Conservation (phyloP, 2,797 vertebrate genomes). For the Ataeniobius toweri region DNA sequence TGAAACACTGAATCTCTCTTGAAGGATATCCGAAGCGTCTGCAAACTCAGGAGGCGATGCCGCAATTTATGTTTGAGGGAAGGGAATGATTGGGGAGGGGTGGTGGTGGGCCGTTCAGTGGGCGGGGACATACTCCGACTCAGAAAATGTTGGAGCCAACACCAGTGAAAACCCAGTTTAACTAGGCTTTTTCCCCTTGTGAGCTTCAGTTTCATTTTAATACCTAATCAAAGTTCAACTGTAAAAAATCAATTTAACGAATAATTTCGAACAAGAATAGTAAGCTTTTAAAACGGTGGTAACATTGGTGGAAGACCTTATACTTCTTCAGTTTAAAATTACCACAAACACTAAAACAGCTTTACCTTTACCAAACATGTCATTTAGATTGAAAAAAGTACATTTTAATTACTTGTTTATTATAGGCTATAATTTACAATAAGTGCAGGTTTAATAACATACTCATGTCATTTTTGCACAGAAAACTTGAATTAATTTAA, state of each 20-base stretch:
- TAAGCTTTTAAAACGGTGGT: neutral
- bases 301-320: neutral
- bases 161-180: constrained; percentile 47
- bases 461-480: neutral
- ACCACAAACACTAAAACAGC: neutral
- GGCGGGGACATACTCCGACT: constrained; percentile 76
- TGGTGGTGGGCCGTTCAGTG: constrained; percentile 33
- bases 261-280: neutral
- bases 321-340: neutral
- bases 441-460: too few species aligned
- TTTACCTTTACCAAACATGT: neutral
- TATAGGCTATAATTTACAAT: neutral
- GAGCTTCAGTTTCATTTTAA: constrained; percentile 24
- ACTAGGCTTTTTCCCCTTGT: constrained; percentile 21
- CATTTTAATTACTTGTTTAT: too few species aligned
- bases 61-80: constrained; percentile 72
- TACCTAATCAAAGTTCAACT: neutral
- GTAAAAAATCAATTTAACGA: neutral
- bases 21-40: constrained; percentile 58
- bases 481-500: neutral
- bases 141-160: constrained; percentile 50
- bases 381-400: neutral
- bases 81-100: constrained; percentile 58
- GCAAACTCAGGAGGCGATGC: constrained; percentile 52
- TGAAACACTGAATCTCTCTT: constrained; percentile 13